Conservation (phyloP, 2,888 invertebrate species). For the Rhamphomyia laevipes region DNA sequence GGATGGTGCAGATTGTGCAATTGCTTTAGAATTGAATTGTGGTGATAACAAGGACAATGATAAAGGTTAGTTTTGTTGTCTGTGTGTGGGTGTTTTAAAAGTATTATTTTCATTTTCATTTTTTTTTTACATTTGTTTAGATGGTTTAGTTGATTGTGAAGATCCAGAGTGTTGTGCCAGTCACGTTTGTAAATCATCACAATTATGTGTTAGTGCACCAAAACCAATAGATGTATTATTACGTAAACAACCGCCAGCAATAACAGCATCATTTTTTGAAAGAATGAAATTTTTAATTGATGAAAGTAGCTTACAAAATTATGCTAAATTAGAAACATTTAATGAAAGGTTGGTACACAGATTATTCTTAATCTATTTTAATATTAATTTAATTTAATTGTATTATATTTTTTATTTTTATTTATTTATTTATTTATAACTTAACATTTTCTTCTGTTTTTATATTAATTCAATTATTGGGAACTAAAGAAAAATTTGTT, state of each 20-base stretch:
- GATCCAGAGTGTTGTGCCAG: constrained; percentile 95
- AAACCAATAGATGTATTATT: constrained; percentile 93
- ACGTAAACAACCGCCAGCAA: constrained; percentile 89
- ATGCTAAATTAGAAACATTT: constrained; percentile 89
- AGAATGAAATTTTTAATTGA: constrained; percentile 97
- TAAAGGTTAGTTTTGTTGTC: constrained; percentile 55
- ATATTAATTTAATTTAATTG: constrained; percentile 10
- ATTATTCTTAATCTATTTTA: constrained; percentile 18
- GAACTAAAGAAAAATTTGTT: constrained; percentile 1
- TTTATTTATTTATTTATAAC: neutral
- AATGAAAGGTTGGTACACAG: constrained; percentile 79
- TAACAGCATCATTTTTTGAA: constrained; percentile 96
- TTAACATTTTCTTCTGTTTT: neutral
- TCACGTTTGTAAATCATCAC: constrained; percentile 69
- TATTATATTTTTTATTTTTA: constrained; percentile 10
- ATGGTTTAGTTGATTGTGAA: constrained; percentile 93
- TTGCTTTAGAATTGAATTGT: constrained; percentile 85
- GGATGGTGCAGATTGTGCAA: constrained; percentile 89
- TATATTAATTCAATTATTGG: neutral
- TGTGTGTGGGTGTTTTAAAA: neutral
- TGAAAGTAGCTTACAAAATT: constrained; percentile 95
- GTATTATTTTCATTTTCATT: neutral
- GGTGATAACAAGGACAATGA: constrained; percentile 94
- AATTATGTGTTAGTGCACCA: constrained; percentile 86
- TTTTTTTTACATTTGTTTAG: constrained; percentile 39